Percentiles rank a stretch among this genome's conserved stretches.
These are phyloP conservation scores for Sylvia borin DNA, from an alignment of 2,797 vertebrate species.

Conservation along the genomic window DNA sequence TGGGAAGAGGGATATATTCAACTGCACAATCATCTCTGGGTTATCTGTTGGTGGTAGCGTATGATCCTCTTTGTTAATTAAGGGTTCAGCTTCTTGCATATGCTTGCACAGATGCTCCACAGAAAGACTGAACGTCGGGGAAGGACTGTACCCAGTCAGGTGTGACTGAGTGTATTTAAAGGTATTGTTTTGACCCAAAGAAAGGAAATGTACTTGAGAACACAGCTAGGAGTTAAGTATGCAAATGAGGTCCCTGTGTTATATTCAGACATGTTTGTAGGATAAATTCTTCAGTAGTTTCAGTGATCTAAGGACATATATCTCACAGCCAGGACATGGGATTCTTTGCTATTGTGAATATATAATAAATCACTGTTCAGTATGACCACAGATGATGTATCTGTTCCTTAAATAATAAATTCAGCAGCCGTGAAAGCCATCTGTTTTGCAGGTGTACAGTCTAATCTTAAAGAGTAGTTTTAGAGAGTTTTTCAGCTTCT, in stretches of 20 bases:
- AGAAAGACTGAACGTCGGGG: not conserved
- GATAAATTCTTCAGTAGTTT: constrained; percentile 19
- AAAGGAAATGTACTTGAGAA: not conserved
- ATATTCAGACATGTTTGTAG: not conserved
- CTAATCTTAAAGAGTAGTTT: not conserved
- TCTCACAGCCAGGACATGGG: not conserved
- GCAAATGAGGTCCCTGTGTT: not conserved
- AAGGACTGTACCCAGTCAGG: not conserved
- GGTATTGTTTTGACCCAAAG: not conserved
- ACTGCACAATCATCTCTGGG: not conserved
- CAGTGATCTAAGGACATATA: not conserved
- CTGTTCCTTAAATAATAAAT: constrained; percentile 33
- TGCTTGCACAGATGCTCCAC: not conserved
- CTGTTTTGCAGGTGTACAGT: constrained; percentile 21
- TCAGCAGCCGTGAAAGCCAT: not conserved
- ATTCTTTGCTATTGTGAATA: constrained; percentile 6
- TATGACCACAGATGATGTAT: not conserved
- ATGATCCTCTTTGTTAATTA: not conserved
- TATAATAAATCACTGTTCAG: constrained; percentile 13
- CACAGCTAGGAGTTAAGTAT: not conserved
- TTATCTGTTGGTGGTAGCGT: not conserved
- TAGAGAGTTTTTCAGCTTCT: not conserved
- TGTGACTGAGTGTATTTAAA: not conserved
- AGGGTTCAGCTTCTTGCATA: not conserved
- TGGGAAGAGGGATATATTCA: not conserved